phyloP scores from a whole-genome alignment of 37 sponge, comb jelly and placozoan species.

The Halisarca cf. caerulea region DNA sequence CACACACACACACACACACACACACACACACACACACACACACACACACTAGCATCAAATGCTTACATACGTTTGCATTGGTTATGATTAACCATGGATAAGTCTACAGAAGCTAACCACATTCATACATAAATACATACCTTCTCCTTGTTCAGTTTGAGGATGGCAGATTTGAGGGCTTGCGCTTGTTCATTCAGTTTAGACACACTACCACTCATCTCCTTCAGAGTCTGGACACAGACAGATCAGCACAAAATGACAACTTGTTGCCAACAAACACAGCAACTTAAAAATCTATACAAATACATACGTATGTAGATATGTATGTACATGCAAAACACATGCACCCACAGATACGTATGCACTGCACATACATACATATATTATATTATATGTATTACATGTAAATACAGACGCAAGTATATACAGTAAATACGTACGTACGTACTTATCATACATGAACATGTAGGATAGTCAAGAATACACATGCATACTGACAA shows the following conservation, averaged over 20 bases:
- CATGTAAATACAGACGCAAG: no score
- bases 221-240: conserved; percentile 18
- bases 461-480: no score
- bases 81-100: no score
- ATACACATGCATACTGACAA: neutral
- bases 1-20: no score
- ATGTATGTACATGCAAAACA: conserved; percentile 1
- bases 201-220: conserved; percentile 2
- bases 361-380: conserved; percentile 10
- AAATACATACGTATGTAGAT: neutral
- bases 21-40: no score
- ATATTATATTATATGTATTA: no score
- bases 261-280: neutral
- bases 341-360: conserved; percentile 25
- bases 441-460: no score
- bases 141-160: conserved; percentile 26
- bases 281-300: neutral
- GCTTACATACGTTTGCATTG: no score
- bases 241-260: neutral
- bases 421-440: no score
- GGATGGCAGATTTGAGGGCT: neutral
- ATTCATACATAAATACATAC: neutral
- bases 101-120: no score
- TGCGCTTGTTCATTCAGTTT: conserved; percentile 32
- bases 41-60: no score